These are phyloP conservation scores for Hirundo rustica DNA, from an alignment of 2,797 vertebrate genomes.

Conservation along the genomic window DNA sequence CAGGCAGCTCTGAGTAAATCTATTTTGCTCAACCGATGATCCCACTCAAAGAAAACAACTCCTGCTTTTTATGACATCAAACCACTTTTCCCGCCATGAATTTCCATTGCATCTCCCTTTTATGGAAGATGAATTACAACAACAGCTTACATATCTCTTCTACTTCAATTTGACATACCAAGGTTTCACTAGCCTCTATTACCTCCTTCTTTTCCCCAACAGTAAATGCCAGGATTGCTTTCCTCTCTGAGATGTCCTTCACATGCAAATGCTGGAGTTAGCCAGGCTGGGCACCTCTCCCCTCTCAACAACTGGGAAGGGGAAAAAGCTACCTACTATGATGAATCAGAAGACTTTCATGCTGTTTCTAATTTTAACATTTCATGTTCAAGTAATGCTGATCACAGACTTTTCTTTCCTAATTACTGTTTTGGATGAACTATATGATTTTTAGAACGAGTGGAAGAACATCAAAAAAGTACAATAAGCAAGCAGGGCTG, in stretches of 20 bases:
- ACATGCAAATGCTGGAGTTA: background rate
- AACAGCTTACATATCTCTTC: background rate
- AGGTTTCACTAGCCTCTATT: background rate
- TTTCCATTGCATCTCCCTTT: background rate
- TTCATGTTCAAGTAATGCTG: background rate
- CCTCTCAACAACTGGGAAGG: background rate
- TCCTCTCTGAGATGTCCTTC: background rate
- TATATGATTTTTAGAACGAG: constrained; percentile 3
- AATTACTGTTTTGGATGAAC: constrained; percentile 14
- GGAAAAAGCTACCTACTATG: background rate
- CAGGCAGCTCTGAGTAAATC: background rate
- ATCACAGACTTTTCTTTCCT: constrained; percentile 24
- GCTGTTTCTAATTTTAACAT: background rate
- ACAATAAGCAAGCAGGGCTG: background rate
- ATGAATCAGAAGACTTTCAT: background rate
- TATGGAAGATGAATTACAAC: background rate
- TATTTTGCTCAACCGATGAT: background rate
- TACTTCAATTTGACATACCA: background rate
- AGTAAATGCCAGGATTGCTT: background rate
- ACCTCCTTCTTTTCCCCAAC: background rate
- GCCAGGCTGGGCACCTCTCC: background rate
- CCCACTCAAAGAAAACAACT: background rate
- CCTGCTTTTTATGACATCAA: background rate
- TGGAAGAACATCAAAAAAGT: constrained; percentile 12
- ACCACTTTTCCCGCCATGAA: background rate